Evolutionary conservation across 2,888 invertebrate genomes (phyloP).

Genomic region (Copidosoma aretas): DNA sequence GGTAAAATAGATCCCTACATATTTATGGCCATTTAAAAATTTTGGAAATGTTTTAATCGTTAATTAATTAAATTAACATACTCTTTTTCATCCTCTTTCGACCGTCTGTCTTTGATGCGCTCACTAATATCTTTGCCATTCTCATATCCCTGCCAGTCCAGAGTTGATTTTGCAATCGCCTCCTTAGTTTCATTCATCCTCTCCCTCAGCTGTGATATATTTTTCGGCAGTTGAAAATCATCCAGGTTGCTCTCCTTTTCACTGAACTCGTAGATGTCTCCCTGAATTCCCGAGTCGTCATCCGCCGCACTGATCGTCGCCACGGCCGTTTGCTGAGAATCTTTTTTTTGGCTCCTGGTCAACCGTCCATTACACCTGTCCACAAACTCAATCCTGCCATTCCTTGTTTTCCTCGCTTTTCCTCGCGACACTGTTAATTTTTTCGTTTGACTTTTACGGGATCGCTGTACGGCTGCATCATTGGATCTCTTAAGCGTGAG

Average conservation of each 20-base stretch:
- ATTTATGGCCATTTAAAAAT: not conserved
- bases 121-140: slow-evolving; percentile 22
- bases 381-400: slow-evolving; percentile 17
- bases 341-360: slow-evolving; percentile 56
- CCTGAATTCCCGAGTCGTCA: slow-evolving; percentile 61
- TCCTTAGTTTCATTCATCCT: slow-evolving; percentile 33
- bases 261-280: slow-evolving; percentile 67
- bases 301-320: slow-evolving; percentile 55
- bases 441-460: slow-evolving; percentile 52
- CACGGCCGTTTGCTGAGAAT: slow-evolving; percentile 42
- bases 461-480: slow-evolving; percentile 42
- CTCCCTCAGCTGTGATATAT: slow-evolving; percentile 37
- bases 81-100: slow-evolving; percentile 50
- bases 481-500: slow-evolving; percentile 53
- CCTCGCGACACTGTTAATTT: slow-evolving; percentile 45
- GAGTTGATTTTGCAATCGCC: slow-evolving; percentile 3
- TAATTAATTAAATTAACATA: slow-evolving; percentile 37
- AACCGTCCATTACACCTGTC: slow-evolving; percentile 51
- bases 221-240: slow-evolving; percentile 38
- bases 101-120: slow-evolving; percentile 40
- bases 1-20: not conserved
- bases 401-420: slow-evolving; percentile 40
- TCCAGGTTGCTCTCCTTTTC: slow-evolving; percentile 60
- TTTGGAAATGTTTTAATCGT: not conserved
- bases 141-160: slow-evolving; percentile 23